Evolutionary conservation across 2,797 vertebrate genomes (phyloP).

Genomic region (Danio aesculapii): DNA sequence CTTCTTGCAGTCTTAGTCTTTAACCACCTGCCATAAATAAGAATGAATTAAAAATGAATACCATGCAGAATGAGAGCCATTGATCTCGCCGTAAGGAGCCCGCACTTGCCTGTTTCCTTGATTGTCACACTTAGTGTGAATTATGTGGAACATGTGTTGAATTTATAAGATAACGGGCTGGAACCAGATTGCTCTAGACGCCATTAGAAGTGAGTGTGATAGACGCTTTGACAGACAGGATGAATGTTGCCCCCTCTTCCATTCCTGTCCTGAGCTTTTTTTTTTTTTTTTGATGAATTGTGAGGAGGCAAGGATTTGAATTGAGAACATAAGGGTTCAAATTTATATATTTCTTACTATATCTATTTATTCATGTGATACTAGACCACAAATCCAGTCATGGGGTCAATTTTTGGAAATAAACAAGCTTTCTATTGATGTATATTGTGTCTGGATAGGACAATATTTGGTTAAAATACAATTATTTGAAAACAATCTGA

Average conservation of each 20-base stretch:
- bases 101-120: conserved; percentile 56
- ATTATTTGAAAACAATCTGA: too few species aligned
- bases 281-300: conserved; percentile 57
- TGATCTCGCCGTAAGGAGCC: conserved; percentile 68
- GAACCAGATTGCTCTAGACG: conserved; percentile 56
- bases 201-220: conserved; percentile 61
- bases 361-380: too few species aligned
- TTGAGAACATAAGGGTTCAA: not conserved
- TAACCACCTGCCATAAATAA: conserved; percentile 70
- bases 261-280: conserved; percentile 55
- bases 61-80: conserved; percentile 66
- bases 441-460: too few species aligned
- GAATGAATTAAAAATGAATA: conserved; percentile 71
- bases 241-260: conserved; percentile 28
- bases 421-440: too few species aligned
- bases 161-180: conserved; percentile 68
- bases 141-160: conserved; percentile 69
- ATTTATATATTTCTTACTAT: too few species aligned
- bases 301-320: conserved; percentile 47
- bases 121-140: conserved; percentile 67
- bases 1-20: conserved; percentile 53
- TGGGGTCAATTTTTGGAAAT: too few species aligned
- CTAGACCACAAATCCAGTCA: too few species aligned
- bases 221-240: conserved; percentile 60
- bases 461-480: too few species aligned